These are phyloP conservation scores for Shargacucullia verbasci DNA, from an alignment of 2,888 invertebrate species.

Conservation along the genomic window DNA sequence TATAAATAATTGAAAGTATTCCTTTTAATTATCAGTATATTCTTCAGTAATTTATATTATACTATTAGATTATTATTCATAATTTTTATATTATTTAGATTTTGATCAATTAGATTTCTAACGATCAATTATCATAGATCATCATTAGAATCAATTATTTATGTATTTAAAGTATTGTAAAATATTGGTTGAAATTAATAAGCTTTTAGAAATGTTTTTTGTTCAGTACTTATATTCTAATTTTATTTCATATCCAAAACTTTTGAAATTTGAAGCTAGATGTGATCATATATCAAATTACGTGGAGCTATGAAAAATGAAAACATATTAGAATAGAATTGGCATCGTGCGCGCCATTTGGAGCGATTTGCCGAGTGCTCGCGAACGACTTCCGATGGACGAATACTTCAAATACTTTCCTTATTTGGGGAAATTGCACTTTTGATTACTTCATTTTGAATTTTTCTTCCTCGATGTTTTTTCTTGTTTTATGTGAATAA, in stretches of 20 bases:
- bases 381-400: conserved; percentile 76
- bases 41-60: too few relatives aligned
- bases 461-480: conserved; percentile 45
- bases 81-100: too few relatives aligned
- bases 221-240: too few relatives aligned
- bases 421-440: conserved; percentile 73
- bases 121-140: too few relatives aligned
- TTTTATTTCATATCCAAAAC: conserved; percentile 31
- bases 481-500: conserved; percentile 38
- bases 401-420: conserved; percentile 72
- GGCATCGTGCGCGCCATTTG: conserved; percentile 70
- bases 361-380: conserved; percentile 72
- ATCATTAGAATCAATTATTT: too few relatives aligned
- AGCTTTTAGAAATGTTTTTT: too few relatives aligned
- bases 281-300: conserved; percentile 55
- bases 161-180: too few relatives aligned
- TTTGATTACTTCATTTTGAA: conserved; percentile 75
- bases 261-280: conserved; percentile 41
- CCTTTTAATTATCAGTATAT: too few relatives aligned
- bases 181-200: too few relatives aligned
- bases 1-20: too few relatives aligned
- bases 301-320: conserved; percentile 58
- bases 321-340: conserved; percentile 68
- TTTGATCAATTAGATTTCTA: too few relatives aligned
- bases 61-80: too few relatives aligned